Evolutionary conservation across 1,140 invertebrate species (phyloP).

Genomic region (Tenebrio molitor): DNA sequence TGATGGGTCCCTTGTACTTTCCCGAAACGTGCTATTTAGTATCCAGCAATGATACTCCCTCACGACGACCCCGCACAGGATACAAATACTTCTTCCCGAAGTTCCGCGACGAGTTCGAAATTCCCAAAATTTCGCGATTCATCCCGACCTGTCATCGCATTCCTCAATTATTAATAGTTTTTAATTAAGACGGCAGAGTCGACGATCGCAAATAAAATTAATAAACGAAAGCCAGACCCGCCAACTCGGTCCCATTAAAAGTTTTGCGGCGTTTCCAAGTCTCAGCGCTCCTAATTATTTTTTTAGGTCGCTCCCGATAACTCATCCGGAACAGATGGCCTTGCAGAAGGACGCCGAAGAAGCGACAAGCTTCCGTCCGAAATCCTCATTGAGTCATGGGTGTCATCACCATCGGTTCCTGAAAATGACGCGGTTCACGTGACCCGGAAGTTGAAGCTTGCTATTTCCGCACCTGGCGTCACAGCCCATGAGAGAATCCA

Average conservation of each 20-base stretch:
- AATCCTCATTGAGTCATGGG: not conserved
- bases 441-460: conserved; percentile 12
- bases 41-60: conserved; percentile 11
- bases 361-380: too few relatives aligned
- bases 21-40: conserved; percentile 21
- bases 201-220: conserved; percentile 8
- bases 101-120: too few relatives aligned
- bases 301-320: not conserved
- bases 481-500: too few relatives aligned
- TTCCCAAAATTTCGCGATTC: too few relatives aligned
- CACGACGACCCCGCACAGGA: not conserved
- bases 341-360: not conserved
- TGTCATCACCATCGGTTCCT: not conserved
- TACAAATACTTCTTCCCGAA: not conserved
- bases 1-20: conserved; percentile 2
- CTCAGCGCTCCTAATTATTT: conserved; percentile 21
- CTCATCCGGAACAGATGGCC: conserved; percentile 24
- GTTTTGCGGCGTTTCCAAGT: not conserved
- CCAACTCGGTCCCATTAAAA: not conserved
- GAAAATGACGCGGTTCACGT: not conserved
- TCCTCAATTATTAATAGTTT: not conserved
- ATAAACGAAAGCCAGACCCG: not conserved
- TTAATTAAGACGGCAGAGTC: not conserved
- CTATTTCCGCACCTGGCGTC: too few relatives aligned
- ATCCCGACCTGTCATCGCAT: not conserved